Conservation (phyloP, 2,888 invertebrate genomes). For the Tenthredo mesomela region DNA sequence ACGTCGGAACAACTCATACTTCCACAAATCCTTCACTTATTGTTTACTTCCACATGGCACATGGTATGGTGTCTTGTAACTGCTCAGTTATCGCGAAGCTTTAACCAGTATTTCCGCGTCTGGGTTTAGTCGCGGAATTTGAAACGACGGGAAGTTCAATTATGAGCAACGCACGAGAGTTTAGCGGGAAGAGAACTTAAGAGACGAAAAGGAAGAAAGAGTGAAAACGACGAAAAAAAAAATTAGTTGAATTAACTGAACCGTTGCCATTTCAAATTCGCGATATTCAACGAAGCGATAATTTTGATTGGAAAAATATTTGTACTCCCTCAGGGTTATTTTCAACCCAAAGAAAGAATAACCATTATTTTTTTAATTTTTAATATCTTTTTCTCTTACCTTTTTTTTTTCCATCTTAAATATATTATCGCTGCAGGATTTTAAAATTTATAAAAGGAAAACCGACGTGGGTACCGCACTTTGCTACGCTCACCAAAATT, state of each 20-base stretch:
- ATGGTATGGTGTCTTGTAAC: not conserved
- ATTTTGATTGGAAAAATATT: slow-evolving; percentile 43
- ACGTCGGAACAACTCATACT: slow-evolving; percentile 6
- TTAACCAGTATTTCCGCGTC: not conserved
- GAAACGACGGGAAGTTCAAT: not conserved
- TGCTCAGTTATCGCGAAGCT: not conserved
- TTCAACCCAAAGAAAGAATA: slow-evolving; percentile 4
- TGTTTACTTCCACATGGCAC: not conserved
- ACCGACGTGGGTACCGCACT: slow-evolving; percentile 23
- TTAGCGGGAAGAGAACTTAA: not conserved
- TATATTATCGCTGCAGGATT: not conserved
- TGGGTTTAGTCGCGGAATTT: not conserved
- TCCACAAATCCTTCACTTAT: not conserved
- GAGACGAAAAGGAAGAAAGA: not conserved
- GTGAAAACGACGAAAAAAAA: not conserved
- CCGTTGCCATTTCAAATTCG: slow-evolving; percentile 5
- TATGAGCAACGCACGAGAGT: not conserved
- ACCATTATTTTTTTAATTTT: slow-evolving; percentile 13
- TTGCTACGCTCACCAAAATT: slow-evolving; percentile 22
- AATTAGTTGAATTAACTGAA: not conserved
- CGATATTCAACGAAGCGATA: not conserved
- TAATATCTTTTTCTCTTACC: not conserved
- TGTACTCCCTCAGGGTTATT: slow-evolving; percentile 13
- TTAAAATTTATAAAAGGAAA: not conserved
- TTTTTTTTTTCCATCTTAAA: not conserved